Conservation (phyloP, 2,113 vertebrate species). For the Oncorhynchus keta region DNA sequence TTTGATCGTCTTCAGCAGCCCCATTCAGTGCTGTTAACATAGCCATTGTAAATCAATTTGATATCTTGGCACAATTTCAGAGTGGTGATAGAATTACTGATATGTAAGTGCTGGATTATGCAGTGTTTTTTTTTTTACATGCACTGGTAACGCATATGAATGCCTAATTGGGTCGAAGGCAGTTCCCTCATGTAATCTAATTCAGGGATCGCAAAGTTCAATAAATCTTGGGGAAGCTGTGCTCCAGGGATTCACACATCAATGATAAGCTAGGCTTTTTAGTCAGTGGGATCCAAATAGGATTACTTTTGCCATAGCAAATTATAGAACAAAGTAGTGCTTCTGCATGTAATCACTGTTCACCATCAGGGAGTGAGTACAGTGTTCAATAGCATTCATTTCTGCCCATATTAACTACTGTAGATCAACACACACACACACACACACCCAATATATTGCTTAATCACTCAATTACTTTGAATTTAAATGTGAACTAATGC, state of each 20-base stretch:
- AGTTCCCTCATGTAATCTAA: constrained; percentile 45
- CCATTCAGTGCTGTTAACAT: constrained; percentile 18
- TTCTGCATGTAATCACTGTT: constrained; percentile 59
- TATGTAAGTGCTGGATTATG: constrained; percentile 31
- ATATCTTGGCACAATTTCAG: constrained; percentile 21
- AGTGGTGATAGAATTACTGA: constrained; percentile 38
- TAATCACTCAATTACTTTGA: too few relatives aligned
- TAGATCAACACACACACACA: not conserved
- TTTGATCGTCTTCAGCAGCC: constrained; percentile 2
- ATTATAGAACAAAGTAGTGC: constrained; percentile 66
- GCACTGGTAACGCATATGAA: constrained; percentile 25
- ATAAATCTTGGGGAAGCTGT: constrained; percentile 29
- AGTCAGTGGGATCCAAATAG: constrained; percentile 59
- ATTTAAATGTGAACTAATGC: too few relatives aligned
- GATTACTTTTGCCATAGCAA: constrained; percentile 53
- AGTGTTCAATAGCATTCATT: constrained; percentile 35
- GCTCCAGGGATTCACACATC: constrained; percentile 52
- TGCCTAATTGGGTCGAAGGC: constrained; percentile 50
- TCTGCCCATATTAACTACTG: not conserved
- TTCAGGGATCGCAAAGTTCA: constrained; percentile 42
- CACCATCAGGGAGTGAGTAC: constrained; percentile 58
- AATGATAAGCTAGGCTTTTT: constrained; percentile 45
- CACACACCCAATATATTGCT: not conserved
- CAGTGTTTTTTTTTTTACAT: constrained; percentile 20
- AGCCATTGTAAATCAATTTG: constrained; percentile 40